These are phyloP conservation scores for Nemoura dubitans DNA, from an alignment of 2,888 invertebrate genomes.

Conservation along the genomic window DNA sequence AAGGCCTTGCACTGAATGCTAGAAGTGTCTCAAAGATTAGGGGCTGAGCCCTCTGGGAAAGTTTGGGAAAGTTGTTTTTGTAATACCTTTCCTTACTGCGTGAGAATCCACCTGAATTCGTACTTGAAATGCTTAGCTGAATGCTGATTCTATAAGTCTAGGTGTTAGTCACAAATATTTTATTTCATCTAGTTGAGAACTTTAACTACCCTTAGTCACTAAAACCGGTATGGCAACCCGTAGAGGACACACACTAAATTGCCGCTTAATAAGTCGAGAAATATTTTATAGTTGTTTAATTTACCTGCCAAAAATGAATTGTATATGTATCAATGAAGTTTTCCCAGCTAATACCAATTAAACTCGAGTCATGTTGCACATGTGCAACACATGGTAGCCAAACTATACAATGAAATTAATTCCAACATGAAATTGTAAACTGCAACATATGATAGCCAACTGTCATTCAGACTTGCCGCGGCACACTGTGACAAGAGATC, in stretches of 20 bases:
- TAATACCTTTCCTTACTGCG: constrained; percentile 28
- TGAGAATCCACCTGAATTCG: not conserved
- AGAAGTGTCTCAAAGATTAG: constrained; percentile 14
- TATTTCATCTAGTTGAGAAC: not conserved
- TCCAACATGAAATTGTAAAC: not conserved
- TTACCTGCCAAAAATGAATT: no score
- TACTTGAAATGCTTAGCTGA: not conserved
- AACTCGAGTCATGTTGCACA: not conserved
- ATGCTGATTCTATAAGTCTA: not conserved
- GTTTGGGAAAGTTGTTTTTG: constrained; percentile 24
- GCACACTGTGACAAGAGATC: not conserved
- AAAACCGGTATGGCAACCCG: not conserved
- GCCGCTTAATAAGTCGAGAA: no score
- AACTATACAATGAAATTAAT: not conserved
- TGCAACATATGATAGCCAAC: not conserved
- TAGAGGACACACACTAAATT: no score
- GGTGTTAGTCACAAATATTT: not conserved
- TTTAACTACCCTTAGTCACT: not conserved
- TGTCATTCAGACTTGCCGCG: not conserved
- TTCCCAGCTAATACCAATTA: not conserved
- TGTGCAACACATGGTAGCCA: not conserved
- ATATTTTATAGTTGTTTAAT: no score
- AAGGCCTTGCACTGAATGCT: constrained; percentile 13
- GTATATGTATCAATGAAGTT: not conserved
- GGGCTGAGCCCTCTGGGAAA: constrained; percentile 28